These are phyloP conservation scores for Acronicta leporina DNA, from an alignment of 2,888 invertebrate genomes.

Conservation along the genomic window DNA sequence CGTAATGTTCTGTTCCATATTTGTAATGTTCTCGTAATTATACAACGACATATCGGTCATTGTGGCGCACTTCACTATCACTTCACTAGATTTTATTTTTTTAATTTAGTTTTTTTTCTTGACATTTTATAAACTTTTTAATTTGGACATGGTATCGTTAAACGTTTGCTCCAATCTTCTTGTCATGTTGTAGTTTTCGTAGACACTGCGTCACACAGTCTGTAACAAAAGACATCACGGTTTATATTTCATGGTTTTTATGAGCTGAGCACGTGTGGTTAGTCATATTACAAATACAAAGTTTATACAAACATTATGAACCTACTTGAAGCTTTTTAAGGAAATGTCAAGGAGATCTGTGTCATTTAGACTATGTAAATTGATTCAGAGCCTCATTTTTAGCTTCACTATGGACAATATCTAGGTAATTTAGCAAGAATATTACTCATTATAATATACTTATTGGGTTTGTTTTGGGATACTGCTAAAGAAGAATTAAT, in stretches of 20 bases:
- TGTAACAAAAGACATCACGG: conserved; percentile 65
- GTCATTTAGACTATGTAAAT: conserved; percentile 38
- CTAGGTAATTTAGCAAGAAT: conserved; percentile 23
- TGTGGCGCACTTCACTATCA: conserved; percentile 65
- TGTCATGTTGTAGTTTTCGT: conserved; percentile 33
- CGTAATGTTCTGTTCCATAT: conserved; percentile 73
- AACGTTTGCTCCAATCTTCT: conserved; percentile 26
- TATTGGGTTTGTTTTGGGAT: not conserved
- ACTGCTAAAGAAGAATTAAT: not conserved
- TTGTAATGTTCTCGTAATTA: conserved; percentile 61
- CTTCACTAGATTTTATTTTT: conserved; percentile 57
- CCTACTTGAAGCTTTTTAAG: conserved; percentile 45
- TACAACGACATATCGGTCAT: conserved; percentile 56
- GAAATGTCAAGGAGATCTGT: conserved; percentile 57
- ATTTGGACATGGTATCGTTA: conserved; percentile 42
- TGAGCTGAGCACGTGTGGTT: conserved; percentile 53
- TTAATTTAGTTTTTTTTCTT: conserved; percentile 65
- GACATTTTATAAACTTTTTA: conserved; percentile 63
- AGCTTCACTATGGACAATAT: conserved; percentile 16
- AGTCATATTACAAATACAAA: conserved; percentile 56
- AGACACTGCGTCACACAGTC: conserved; percentile 46
- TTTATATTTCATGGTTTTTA: conserved; percentile 51
- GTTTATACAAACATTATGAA: conserved; percentile 30
- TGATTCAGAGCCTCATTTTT: conserved; percentile 28
- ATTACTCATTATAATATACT: not conserved